Base-by-base conservation (phyloP, 2,888 invertebrate species). In the Tenthredo amoena region DNA sequence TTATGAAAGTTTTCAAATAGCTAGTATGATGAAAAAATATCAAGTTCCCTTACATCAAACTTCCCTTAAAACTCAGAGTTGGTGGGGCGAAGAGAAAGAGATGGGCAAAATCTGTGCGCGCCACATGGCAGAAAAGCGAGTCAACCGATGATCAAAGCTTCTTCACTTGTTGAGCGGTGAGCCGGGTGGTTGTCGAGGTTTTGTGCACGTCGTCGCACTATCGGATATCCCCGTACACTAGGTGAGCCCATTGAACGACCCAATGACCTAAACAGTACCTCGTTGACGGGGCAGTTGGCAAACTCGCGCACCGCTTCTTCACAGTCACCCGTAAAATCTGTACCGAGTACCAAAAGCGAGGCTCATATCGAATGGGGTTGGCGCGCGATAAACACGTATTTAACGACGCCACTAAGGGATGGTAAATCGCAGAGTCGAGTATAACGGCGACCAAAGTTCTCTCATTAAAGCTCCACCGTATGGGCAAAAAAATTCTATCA, bases 131-230 rank as follows among this genome's bases (percentile, higher is more conserved):
- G 47, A 65, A 26, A 83, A 83, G 31, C 68, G 68, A 83, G 71
- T 71, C 18, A 68, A 65, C 68, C 83, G 83, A 83, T 83, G 83
- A 68, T 83, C 83, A 83, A 83, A 83, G 68, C 68, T 43, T 43
- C 47, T 21, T 81, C 81, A 83, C 83, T 83, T 83, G 83, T 83
- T 83, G 83, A 83, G 40, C 83, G 83, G 68, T 47, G 47, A 71
- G 31, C 55, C 68, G 68, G 68, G 68, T 68, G 47, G 34, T 47
- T 9, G 68, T 65, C 43, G 71, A 47, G 83, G 47, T 83, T 62
- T 62, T 37, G 83, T 83, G 71, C 83, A 71, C 83, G 43, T 71
- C 83, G 83, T 71, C 83, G 47, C 83, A 83, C 83, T 83, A 58
- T 83, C 83, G 43, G 68, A 83, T 71, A 83, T 83, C 62, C 58